A percentile compares a stretch with the other conserved stretches of the same genome.
phyloP scores from a whole-genome alignment of 1,140 invertebrate species.

The Neodiprion lecontei region DNA sequence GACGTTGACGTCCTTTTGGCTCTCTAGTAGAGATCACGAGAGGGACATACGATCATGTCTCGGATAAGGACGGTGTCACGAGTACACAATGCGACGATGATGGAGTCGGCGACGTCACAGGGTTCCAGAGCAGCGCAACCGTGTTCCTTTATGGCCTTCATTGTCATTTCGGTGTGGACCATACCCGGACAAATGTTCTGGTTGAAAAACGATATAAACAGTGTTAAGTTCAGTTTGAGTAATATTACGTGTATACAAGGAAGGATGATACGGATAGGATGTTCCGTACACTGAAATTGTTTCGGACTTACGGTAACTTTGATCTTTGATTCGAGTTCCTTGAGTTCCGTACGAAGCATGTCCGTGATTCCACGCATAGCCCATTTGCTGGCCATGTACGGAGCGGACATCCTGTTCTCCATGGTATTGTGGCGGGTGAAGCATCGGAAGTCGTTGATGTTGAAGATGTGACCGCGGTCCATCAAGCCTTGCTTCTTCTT shows the following conservation, averaged over 20 bases:
- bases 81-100: slow-evolving; percentile 65
- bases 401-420: slow-evolving; percentile 26
- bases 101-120: slow-evolving; percentile 63
- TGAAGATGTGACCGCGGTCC: slow-evolving; percentile 73
- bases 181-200: slow-evolving; percentile 67
- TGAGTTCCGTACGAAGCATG: slow-evolving; percentile 69
- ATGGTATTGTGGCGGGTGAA: slow-evolving; percentile 11
- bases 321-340: slow-evolving; percentile 62
- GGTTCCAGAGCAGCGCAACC: slow-evolving; percentile 54
- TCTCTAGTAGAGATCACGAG: not conserved
- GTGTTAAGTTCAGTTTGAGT: not conserved
- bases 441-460: slow-evolving; percentile 65
- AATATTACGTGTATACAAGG: not conserved
- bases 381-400: slow-evolving; percentile 70
- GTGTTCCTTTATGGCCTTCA: slow-evolving; percentile 39
- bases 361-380: slow-evolving; percentile 70
- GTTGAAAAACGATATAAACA: not conserved
- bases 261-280: not conserved
- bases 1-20: not conserved
- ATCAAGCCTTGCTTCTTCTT: slow-evolving; percentile 67
- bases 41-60: slow-evolving; percentile 19
- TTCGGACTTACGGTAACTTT: slow-evolving; percentile 67
- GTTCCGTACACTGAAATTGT: not conserved
- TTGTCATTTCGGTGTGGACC: slow-evolving; percentile 64
- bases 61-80: slow-evolving; percentile 47